A percentile compares a stretch with the other conserved stretches of the same genome.
phyloP scores from a whole-genome alignment of 2,888 invertebrate species.

The Chrysolina oricalcia region DNA sequence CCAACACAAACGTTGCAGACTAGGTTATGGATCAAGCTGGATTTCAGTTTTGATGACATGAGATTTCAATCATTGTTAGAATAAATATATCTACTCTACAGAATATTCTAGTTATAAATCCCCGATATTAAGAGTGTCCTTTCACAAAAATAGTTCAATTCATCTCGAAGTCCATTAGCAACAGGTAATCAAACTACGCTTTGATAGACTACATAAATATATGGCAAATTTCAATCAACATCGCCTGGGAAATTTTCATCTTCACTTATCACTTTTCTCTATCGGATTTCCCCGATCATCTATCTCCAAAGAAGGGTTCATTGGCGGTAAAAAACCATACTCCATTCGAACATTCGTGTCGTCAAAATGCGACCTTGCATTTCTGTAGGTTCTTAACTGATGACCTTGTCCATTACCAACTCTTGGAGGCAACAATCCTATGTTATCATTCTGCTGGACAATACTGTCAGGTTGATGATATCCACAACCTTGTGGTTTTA shows the following conservation, averaged over 20 bases:
- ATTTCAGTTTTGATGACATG: background rate
- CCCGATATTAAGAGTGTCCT: background rate
- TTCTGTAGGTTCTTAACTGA: slow-evolving; percentile 57
- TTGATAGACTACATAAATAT: slow-evolving; percentile 40
- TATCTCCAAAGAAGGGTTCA: slow-evolving; percentile 86
- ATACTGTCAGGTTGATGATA: background rate
- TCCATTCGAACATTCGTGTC: slow-evolving; percentile 83
- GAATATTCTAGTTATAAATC: background rate
- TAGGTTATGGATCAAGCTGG: no score
- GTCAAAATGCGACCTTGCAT: slow-evolving; percentile 74
- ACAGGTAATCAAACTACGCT: slow-evolving; percentile 46
- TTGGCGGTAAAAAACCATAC: slow-evolving; percentile 87
- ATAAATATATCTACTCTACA: background rate
- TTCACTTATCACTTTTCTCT: slow-evolving; percentile 63
- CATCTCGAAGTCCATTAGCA: slow-evolving; percentile 43
- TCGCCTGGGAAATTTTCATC: background rate
- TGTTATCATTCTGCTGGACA: slow-evolving; percentile 64
- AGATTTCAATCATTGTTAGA: background rate
- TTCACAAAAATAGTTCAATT: slow-evolving; percentile 27
- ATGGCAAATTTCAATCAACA: slow-evolving; percentile 46
- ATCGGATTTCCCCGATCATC: slow-evolving; percentile 82
- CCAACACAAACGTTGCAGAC: no score
- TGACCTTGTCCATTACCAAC: slow-evolving; percentile 55
- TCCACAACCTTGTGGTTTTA: background rate
- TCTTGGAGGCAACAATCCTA: slow-evolving; percentile 74